Base-by-base conservation (phyloP, 2,888 invertebrate genomes). In the Thumatha senex region DNA sequence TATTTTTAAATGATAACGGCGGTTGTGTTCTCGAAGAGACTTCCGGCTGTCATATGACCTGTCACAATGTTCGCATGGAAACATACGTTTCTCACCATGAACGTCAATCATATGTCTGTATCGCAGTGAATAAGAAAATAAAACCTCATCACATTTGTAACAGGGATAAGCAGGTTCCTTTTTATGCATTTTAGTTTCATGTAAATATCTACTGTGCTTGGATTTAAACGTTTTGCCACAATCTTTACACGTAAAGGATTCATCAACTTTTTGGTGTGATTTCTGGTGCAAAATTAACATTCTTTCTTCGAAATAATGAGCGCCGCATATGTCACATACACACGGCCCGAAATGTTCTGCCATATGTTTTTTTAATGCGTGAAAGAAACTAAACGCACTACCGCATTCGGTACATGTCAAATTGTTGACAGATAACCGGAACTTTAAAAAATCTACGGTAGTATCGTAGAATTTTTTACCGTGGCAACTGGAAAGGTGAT, bases 181-280 rank as follows among this genome's bases (percentile, higher is more conserved):
- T 43, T 89, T 87, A 45, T 91, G 91, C 0, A 88, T 81, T 0
- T 84, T 88, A 0, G 86, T 82, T 0, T 88, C 74, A 14, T 91
- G 91, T 1, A 89, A 43, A 1, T 84, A 82, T 8, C 80, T 68
- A 24, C 86, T 88, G 49, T 89, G 86, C 13, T 86, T 85, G 0
- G 86, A 87, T 54, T 86, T 86, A 4, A 92, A 72, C 11, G 78
- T 81, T 50, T 91, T 92, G 0, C 89, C 90, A 52, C 92, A 92
- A 0, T 86, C 74, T 2, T 89, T 86, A 50, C 94, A 94, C 0
- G 86, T 85, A 49, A 86, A 86, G 14, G 78, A 88, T 11, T 86
- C 86, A 4, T 82, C 92, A 0, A 91, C 86, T 54, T 84, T 92
- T 50, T 76, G 89, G 53, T 87, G 87, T 0, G 76, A 74, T n/a